A percentile compares a stretch with the other conserved stretches of the same genome.
phyloP scores from a whole-genome alignment of 2,113 vertebrate species.

The Aspidoscelis tigris region DNA sequence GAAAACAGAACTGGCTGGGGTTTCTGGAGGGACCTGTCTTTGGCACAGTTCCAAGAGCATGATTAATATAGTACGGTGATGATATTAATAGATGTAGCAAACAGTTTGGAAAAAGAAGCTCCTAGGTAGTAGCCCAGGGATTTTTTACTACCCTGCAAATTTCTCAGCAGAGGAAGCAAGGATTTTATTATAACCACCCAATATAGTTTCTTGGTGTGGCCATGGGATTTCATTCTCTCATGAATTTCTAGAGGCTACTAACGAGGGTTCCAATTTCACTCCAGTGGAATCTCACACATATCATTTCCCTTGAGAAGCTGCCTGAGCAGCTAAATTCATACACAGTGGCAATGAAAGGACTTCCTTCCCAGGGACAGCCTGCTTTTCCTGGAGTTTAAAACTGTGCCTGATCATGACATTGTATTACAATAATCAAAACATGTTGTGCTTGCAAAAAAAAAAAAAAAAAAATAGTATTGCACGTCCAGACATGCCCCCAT shows the following conservation, averaged over 20 bases:
- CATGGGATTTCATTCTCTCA: not conserved
- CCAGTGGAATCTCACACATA: constrained; percentile 12
- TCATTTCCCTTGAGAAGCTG: constrained; percentile 32
- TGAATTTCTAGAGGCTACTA: not conserved
- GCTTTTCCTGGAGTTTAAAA: not conserved
- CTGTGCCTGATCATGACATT: not conserved
- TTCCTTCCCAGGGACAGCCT: constrained; percentile 28
- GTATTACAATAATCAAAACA: constrained; percentile 26
- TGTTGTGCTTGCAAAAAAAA: constrained; percentile 11
- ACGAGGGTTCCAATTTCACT: not conserved
- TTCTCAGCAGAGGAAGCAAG: not conserved
- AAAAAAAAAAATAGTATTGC: too few relatives aligned
- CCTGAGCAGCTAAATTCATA: constrained; percentile 4
- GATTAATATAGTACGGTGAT: constrained; percentile 13
- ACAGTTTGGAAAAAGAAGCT: constrained; percentile 27
- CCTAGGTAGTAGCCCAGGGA: not conserved
- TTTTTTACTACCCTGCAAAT: constrained; percentile 19
- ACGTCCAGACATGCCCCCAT: constrained; percentile 1
- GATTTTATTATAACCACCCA: not conserved
- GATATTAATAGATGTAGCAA: constrained; percentile 31
- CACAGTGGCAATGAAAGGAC: constrained; percentile 21
- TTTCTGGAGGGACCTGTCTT: not conserved
- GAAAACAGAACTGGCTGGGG: constrained; percentile 21
- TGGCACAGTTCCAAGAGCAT: constrained; percentile 1
- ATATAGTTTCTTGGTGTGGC: not conserved